These are phyloP conservation scores for Listrodromus nycthemerus DNA, from an alignment of 2,888 invertebrate genomes.

Conservation along the genomic window DNA sequence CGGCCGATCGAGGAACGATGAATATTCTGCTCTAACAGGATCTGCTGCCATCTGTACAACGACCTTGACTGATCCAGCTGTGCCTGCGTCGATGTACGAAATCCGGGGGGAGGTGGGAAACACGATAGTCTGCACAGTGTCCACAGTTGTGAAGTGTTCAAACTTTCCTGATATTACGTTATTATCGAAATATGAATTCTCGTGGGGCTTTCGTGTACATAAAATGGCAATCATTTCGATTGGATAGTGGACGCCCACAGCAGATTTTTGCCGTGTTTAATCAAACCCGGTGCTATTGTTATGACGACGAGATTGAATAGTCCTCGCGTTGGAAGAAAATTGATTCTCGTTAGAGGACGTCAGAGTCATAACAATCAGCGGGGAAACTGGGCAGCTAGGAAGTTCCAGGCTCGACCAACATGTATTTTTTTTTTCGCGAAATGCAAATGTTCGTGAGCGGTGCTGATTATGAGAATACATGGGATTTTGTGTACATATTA, in stretches of 20 bases:
- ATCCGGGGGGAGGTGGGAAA: neutral
- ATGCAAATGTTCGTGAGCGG: neutral
- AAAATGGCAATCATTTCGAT: neutral
- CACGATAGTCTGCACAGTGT: conserved; percentile 9
- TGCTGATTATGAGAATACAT: neutral
- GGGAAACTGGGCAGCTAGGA: neutral
- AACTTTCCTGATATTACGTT: neutral
- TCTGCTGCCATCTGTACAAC: conserved; percentile 60
- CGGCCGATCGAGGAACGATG: neutral
- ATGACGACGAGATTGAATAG: neutral
- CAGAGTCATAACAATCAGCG: neutral
- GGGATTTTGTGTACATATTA: neutral
- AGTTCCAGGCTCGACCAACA: neutral
- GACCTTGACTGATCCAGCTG: conserved; percentile 51
- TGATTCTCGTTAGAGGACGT: conserved; percentile 8
- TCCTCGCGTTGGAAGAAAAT: neutral
- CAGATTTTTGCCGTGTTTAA: neutral
- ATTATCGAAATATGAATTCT: neutral
- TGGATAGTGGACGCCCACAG: neutral
- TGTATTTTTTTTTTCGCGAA: neutral
- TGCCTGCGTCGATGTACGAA: neutral
- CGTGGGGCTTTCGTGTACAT: neutral
- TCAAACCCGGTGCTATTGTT: neutral
- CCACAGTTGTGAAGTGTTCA: neutral
- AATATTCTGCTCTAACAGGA: neutral